A percentile compares a stretch with the other conserved stretches of the same genome.
Conservation (phyloP, 1,140 invertebrate species). For the Microvelia longipes region DNA sequence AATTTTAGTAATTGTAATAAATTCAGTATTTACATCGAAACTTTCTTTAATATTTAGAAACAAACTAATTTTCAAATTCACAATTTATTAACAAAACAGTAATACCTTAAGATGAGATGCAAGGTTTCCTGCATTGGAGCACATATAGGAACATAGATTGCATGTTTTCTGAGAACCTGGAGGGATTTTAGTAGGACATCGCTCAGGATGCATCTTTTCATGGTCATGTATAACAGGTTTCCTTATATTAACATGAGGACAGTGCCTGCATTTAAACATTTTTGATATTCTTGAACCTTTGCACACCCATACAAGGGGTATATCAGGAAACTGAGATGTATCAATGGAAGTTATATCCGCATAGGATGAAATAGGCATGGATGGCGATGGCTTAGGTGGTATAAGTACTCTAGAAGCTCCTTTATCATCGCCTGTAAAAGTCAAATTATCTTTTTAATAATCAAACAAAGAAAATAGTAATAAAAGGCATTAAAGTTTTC, state of each 20-base stretch:
- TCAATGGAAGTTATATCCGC: constrained; percentile 12
- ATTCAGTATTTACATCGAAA: too few relatives aligned
- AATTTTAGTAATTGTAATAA: too few relatives aligned
- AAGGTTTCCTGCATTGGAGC: constrained; percentile 54
- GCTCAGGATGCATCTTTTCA: constrained; percentile 61
- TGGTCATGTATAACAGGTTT: constrained; percentile 70
- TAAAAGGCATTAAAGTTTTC: too few relatives aligned
- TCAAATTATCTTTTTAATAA: constrained; percentile 5
- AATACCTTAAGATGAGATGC: constrained; percentile 56
- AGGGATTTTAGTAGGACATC: constrained; percentile 28
- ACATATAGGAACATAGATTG: constrained; percentile 64
- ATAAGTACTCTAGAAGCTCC: neutral
- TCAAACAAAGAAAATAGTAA: too few relatives aligned
- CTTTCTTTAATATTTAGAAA: neutral
- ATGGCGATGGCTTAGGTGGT: neutral
- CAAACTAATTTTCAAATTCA: constrained; percentile 29
- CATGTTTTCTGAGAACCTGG: constrained; percentile 35
- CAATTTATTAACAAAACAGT: constrained; percentile 56
- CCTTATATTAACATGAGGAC: constrained; percentile 63
- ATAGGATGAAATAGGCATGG: neutral
- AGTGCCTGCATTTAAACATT: constrained; percentile 71
- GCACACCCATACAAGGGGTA: constrained; percentile 56
- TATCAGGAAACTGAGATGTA: constrained; percentile 27
- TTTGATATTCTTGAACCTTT: constrained; percentile 52
- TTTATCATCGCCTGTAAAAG: neutral